Conservation (phyloP, 2,113 vertebrate genomes). For the Todiramphus saurophagus region DNA sequence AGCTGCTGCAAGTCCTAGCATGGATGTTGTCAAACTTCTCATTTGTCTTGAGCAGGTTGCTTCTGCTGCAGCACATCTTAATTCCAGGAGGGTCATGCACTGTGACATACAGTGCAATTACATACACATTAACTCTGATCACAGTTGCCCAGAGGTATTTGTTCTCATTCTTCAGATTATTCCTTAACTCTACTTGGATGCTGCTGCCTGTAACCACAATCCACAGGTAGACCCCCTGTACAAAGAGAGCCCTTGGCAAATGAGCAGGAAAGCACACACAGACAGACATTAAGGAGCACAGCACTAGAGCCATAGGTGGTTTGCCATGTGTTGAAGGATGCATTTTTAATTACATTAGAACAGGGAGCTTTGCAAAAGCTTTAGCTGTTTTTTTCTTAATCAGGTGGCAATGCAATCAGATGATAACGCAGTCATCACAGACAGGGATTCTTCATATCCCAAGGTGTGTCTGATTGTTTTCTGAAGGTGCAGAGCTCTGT, state of each 20-base stretch:
- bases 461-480: neutral
- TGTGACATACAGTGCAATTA: neutral
- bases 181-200: too few species aligned
- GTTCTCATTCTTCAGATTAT: neutral
- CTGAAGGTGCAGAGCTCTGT: neutral
- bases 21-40: neutral
- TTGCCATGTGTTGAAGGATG: neutral
- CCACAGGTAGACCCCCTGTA: neutral
- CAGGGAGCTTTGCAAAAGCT: neutral
- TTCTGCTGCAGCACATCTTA: neutral
- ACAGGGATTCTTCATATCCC: neutral
- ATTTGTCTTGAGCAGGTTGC: neutral
- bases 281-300: neutral
- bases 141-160: neutral
- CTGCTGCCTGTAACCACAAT: neutral
- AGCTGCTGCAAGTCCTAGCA: neutral
- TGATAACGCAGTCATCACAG: neutral
- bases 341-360: neutral
- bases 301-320: neutral
- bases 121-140: neutral
- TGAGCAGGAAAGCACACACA: neutral
- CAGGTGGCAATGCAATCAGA: neutral
- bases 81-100: neutral
- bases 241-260: neutral
- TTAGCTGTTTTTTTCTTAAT: neutral